Percentiles rank a stretch among this genome's conserved stretches.
Evolutionary conservation across 2,888 invertebrate species (phyloP).

Genomic region (Caenorhabditis wallacei): DNA sequence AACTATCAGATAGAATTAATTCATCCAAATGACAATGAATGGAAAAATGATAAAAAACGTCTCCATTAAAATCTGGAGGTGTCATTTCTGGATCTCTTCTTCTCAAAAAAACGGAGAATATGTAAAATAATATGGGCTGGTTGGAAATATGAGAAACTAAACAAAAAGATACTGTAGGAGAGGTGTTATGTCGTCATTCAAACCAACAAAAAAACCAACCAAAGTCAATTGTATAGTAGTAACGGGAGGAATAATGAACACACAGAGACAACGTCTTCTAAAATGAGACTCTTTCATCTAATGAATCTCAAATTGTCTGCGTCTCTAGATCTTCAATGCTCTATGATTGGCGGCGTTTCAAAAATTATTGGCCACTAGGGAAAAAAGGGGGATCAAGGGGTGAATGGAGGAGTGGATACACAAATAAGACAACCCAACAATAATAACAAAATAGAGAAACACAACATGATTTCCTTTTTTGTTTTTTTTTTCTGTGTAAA

Average conservation of each 20-base stretch:
- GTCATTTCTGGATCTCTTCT: background rate
- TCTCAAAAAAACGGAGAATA: background rate
- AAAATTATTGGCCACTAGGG: conserved; percentile 61
- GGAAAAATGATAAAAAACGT: no score
- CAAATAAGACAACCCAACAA: conserved; percentile 26
- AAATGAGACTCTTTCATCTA: conserved; percentile 50
- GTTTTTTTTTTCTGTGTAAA: conserved; percentile 1
- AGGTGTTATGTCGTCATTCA: background rate
- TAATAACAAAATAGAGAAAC: conserved; percentile 48
- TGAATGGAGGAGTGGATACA: background rate
- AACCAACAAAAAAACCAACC: background rate
- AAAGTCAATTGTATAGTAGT: conserved; percentile 29
- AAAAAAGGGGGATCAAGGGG: conserved; percentile 6
- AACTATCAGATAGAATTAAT: no score
- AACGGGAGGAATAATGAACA: conserved; percentile 24
- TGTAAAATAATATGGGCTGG: conserved; percentile 22
- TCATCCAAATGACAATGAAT: no score
- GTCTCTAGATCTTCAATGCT: conserved; percentile 40
- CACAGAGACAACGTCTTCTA: conserved; percentile 22
- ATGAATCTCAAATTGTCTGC: conserved; percentile 49
- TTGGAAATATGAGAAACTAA: conserved; percentile 23
- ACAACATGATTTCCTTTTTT: background rate
- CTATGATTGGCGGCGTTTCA: conserved; percentile 26
- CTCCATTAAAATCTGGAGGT: no score
- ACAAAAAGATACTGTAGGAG: conserved; percentile 2